Percentiles rank a stretch among this genome's conserved stretches.
phyloP scores from a whole-genome alignment of 2,113 vertebrate species.

The Acrocephalus kingi region DNA sequence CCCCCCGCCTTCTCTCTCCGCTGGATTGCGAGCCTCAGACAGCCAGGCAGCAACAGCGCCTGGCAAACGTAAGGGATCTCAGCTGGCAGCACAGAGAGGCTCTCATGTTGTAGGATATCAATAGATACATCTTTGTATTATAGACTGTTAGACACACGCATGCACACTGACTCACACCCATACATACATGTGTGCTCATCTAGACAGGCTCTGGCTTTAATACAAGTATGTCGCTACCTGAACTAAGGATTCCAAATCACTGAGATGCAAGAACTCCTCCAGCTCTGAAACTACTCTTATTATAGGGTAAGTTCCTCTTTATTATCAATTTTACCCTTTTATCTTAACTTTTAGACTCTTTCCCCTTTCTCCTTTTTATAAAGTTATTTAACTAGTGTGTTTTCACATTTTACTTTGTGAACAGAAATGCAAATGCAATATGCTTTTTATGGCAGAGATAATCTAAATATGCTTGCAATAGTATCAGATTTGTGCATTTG shows the following conservation, averaged over 20 bases:
- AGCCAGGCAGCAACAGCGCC: conserved; percentile 61
- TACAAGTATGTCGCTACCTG: conserved; percentile 64
- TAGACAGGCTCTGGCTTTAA: conserved; percentile 42
- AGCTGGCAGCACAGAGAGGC: conserved; percentile 56
- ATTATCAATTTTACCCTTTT: conserved; percentile 11
- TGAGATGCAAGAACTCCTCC: conserved; percentile 49
- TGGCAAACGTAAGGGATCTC: conserved; percentile 61
- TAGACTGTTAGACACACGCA: not conserved
- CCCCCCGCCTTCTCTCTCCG: not conserved
- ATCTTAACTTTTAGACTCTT: not conserved
- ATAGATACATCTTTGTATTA: conserved; percentile 19
- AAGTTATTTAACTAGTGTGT: conserved; percentile 3
- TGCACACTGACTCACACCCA: not conserved
- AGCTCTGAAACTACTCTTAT: conserved; percentile 50
- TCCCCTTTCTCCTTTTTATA: not conserved
- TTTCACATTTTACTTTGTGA: conserved; percentile 46
- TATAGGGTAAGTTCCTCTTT: conserved; percentile 74
- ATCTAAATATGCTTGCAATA: conserved; percentile 19
- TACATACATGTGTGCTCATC: not conserved
- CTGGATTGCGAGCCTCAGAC: conserved; percentile 73
- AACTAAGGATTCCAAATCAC: conserved; percentile 56
- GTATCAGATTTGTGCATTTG: conserved; percentile 42
- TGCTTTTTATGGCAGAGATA: not conserved
- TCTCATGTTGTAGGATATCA: conserved; percentile 54
- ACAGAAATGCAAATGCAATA: conserved; percentile 32